phyloP scores from a whole-genome alignment of 2,113 vertebrate genomes.

The Aspiorhynchus laticeps region DNA sequence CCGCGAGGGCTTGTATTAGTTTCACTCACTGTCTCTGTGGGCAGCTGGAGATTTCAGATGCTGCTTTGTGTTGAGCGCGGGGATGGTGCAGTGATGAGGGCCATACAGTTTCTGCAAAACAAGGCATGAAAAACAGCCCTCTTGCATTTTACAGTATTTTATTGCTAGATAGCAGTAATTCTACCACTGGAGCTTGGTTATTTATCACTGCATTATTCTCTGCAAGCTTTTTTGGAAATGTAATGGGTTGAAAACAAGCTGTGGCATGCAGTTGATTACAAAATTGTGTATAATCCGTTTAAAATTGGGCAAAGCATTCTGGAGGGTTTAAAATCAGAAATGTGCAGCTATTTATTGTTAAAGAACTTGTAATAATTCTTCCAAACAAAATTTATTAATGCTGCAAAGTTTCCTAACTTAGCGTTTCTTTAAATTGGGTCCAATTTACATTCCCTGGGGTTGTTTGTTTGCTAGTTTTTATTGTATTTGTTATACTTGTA shows the following conservation, averaged over 20 bases:
- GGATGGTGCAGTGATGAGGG: background rate
- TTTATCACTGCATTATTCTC: constrained; percentile 2
- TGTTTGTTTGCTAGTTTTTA: no score
- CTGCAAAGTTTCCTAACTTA: background rate
- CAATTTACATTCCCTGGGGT: background rate
- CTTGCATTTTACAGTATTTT: background rate
- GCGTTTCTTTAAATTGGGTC: background rate
- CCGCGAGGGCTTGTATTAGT: constrained; percentile 41
- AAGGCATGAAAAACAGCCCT: background rate
- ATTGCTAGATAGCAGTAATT: background rate
- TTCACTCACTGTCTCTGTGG: constrained; percentile 41
- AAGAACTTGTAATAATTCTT: background rate
- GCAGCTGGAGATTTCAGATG: constrained; percentile 44
- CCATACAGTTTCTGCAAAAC: background rate
- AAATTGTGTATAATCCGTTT: background rate
- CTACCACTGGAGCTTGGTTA: background rate
- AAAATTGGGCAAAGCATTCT: background rate
- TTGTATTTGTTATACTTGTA: no score
- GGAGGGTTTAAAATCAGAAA: background rate
- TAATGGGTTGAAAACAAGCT: background rate
- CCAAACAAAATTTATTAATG: background rate
- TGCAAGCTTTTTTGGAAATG: background rate
- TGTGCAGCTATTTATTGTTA: background rate
- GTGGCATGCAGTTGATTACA: background rate
- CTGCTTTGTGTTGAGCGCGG: constrained; percentile 19